Base-by-base conservation (phyloP, 2,113 vertebrate genomes). In the Sakesphorus luctuosus region DNA sequence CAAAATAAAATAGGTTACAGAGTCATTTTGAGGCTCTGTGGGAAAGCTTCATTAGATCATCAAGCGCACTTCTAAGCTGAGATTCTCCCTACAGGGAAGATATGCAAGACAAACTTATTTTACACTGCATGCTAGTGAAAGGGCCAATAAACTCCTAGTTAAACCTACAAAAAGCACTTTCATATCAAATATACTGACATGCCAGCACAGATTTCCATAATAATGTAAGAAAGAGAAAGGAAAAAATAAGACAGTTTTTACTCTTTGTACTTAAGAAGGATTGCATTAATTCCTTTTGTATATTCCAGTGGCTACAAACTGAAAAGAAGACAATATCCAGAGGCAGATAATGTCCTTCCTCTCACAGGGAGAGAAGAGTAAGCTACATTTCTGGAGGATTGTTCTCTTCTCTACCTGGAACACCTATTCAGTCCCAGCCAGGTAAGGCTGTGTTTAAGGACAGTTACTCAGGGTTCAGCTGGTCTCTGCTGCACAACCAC, bases 11-110 rank as follows among this genome's bases (percentile, higher is more conserved):
- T 50, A 84, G 36, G 25, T 61, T 74, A 33, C 40, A 18, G 84
- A 92, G 77, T 68, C 84, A 84, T 71, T 75, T 46, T 81, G 46
- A 61, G 20, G 31, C 29, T 81, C 49, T 74, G 23, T 74, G 76
- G 43, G 49, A 92, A 95, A 86, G 33, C 65, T 55, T 33, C 36
- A 58, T 95, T 95, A 85, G 50, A 74, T 95, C 75, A 90, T 81
- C 44, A 78, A 80, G 40, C 5, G 44, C 29, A 69, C 52, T 69
- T 31, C 18, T 47, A 68, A 74, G 66, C 38, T 65, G 40, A 49
- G 49, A 63, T 38, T 61, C 43, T 67, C 40, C 36, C 49, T 55
- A 68, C 18, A 65, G 69, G 20, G 23, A 86, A 95, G 46, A 82
- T 78, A 14, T 4, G 85, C 20, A 76, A 91, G 53, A 87, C 50